Evolutionary conservation across 2,888 invertebrate genomes (phyloP).

Genomic region (Lithodes maja): DNA sequence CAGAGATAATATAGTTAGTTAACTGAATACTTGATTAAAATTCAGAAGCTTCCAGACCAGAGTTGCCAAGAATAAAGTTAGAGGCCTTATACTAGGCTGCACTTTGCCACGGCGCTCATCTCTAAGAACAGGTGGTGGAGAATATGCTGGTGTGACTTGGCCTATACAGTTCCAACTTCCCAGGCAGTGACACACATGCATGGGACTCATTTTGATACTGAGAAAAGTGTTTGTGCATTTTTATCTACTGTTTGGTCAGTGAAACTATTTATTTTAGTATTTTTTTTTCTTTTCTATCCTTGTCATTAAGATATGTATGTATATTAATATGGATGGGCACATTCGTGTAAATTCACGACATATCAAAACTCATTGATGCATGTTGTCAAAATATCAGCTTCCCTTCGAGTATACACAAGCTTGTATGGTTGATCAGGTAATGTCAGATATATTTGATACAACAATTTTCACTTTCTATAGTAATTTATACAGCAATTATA

Average conservation of each 20-base stretch:
- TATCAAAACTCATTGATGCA: conserved; percentile 29
- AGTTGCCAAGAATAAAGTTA: too few relatives aligned
- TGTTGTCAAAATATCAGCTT: conserved; percentile 9
- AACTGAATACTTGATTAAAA: too few relatives aligned
- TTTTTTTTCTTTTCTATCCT: not conserved
- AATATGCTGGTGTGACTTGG: not conserved
- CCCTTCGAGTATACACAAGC: not conserved
- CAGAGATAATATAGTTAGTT: too few relatives aligned
- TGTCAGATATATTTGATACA: not conserved
- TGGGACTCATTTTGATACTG: conserved; percentile 26
- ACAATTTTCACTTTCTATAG: not conserved
- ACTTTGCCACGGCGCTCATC: too few relatives aligned
- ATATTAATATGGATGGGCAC: conserved; percentile 16
- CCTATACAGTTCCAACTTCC: conserved; percentile 52
- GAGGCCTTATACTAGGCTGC: too few relatives aligned
- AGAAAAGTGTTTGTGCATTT: conserved; percentile 24
- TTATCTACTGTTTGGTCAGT: conserved; percentile 33
- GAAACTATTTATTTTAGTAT: conserved; percentile 22
- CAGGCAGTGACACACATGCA: conserved; percentile 47
- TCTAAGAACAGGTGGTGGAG: too few relatives aligned
- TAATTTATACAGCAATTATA: not conserved
- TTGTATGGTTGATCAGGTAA: not conserved
- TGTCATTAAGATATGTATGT: not conserved
- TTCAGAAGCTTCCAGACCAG: too few relatives aligned
- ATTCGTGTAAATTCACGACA: conserved; percentile 32